Evolutionary conservation across 2,888 invertebrate genomes (phyloP), one percentile per base, ranked within the genome.

Genomic region (Automeris io): DNA sequence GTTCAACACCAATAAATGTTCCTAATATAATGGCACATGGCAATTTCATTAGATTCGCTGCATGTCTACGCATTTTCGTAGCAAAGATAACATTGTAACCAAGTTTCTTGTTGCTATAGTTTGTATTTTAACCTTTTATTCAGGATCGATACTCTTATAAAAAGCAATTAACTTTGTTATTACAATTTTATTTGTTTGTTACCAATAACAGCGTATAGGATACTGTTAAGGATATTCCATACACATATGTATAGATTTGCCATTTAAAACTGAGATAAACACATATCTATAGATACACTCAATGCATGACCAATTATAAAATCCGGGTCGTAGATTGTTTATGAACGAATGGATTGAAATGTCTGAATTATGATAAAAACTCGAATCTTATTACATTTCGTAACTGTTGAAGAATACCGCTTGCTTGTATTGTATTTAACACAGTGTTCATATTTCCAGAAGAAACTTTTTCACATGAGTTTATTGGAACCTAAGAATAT

Each of bases 221-320:
- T 61, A 33, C 50, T 37, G 31, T 58, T 43, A 56, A 61, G 60
- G 67, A 66, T 59, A 44, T 56, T 35, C 35, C 40, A 43, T 43
- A 43, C 55, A 45, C 41, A 43, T 42, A 43, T 57, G 47, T 54
- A 42, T 48, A 48, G 49, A 37, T 42, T 49, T 56, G 62, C 49
- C 55, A 59, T 62, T 66, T 58, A 54, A 50, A 32, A 25, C 25
- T 45, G 43, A 38, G 35, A 35, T 45, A 39, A 37, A 37, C 16
- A 46, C 25, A 47, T n/a, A n/a, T 44, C 46, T 50, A 51, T 49
- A 18, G 26, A 48, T 44, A 41, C 31, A 45, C 40, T 13, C 38
- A 33, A 35, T 34, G 39, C 34, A 45, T 39, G 42, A 46, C 47
- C 34, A 35, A 33, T 25, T 26, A 39, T 34, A 25, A 44, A 46